phyloP scores from a whole-genome alignment of 2,797 vertebrate species.

The Coccyzus lansbergi region DNA sequence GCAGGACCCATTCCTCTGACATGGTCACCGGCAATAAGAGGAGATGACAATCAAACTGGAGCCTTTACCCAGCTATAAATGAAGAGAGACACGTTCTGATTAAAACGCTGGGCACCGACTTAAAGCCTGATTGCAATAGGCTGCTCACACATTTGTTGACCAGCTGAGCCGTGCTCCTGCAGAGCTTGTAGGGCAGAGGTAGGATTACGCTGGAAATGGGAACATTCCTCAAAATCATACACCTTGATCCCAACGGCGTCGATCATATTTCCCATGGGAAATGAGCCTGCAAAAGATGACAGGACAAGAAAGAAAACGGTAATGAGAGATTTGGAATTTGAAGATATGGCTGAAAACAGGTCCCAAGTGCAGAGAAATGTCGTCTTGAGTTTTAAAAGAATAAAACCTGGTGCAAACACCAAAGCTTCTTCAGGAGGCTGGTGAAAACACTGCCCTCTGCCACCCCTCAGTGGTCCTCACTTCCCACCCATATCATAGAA shows the following conservation, averaged over 20 bases:
- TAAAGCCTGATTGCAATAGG: neutral
- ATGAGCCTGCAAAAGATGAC: neutral
- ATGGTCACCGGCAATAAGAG: neutral
- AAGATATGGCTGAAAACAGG: neutral
- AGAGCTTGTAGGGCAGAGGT: neutral
- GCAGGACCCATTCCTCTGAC: neutral
- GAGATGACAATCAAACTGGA: neutral
- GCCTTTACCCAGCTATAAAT: neutral
- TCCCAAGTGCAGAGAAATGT: rapidly evolving
- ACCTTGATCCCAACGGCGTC: rapidly evolving
- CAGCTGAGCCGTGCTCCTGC: neutral
- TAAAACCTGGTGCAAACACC: neutral
- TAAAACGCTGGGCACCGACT: neutral
- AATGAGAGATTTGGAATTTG: neutral
- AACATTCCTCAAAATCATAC: neutral
- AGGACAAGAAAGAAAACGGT: neutral
- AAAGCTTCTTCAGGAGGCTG: neutral
- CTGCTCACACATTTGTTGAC: neutral
- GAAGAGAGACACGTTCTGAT: neutral
- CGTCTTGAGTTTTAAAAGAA: neutral
- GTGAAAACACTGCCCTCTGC: neutral
- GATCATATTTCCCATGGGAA: neutral
- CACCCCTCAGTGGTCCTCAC: neutral
- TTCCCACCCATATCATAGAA: no score
- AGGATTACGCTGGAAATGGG: neutral